Percentiles rank a stretch among this genome's conserved stretches.
phyloP scores from a whole-genome alignment of 2,113 vertebrate genomes.

The Muscicapa adusta region DNA sequence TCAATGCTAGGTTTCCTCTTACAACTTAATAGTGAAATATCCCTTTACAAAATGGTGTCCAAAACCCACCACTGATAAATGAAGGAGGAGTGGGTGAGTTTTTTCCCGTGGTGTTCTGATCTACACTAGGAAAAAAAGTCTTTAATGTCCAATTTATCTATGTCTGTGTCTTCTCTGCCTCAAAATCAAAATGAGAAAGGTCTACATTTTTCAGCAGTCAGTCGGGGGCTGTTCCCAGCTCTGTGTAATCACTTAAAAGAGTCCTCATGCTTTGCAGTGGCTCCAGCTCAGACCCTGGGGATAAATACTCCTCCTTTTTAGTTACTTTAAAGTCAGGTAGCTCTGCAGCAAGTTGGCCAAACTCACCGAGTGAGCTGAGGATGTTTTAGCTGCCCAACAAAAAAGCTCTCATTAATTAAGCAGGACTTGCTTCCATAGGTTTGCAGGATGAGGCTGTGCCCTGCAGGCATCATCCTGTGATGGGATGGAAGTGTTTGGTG shows the following conservation, averaged over 20 bases:
- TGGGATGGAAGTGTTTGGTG: background rate
- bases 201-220: background rate
- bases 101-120: background rate
- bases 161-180: background rate
- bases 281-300: background rate
- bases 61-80: background rate
- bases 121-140: background rate
- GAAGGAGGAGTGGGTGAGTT: background rate
- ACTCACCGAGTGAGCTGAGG: rapidly evolving
- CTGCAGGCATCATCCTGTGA: background rate
- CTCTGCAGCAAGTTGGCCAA: background rate
- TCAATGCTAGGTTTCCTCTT: background rate
- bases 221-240: background rate
- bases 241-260: background rate
- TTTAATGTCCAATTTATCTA: background rate
- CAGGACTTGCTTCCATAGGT: background rate
- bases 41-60: background rate
- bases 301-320: background rate
- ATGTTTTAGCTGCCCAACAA: background rate
- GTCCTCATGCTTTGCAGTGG: background rate
- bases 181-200: background rate
- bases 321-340: background rate
- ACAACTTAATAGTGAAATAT: background rate
- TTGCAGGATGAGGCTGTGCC: background rate
- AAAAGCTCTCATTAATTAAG: background rate